These are phyloP conservation scores for Scarus forsteni DNA, from an alignment of 2,797 vertebrate species.

Conservation along the genomic window DNA sequence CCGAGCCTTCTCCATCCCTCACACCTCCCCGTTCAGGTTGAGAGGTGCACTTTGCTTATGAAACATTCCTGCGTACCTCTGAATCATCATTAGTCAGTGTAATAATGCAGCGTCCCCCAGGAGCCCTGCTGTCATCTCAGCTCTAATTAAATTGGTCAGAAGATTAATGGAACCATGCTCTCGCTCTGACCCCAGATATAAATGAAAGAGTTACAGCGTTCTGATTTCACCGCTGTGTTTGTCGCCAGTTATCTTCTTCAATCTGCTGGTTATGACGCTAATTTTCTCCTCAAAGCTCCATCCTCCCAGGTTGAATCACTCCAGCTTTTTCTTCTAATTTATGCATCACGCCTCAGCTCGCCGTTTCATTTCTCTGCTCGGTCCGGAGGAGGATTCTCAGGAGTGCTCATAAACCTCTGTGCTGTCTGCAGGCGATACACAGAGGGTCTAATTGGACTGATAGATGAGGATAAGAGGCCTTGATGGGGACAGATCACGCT, in stretches of 20 bases:
- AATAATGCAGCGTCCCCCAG: constrained; percentile 47
- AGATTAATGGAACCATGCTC: constrained; percentile 58
- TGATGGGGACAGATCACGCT: neutral
- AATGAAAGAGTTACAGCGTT: constrained; percentile 46
- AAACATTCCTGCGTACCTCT: constrained; percentile 21
- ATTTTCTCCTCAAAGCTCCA: constrained; percentile 35
- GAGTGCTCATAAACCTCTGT: constrained; percentile 14
- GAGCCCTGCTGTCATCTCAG: constrained; percentile 59
- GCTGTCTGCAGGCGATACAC: constrained; percentile 1
- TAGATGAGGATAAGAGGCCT: neutral
- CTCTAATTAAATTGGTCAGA: constrained; percentile 64
- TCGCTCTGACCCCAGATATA: constrained; percentile 48
- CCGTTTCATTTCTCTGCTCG: constrained; percentile 7
- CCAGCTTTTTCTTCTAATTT: constrained; percentile 39
- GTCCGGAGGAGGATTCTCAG: constrained; percentile 3
- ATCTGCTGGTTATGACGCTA: constrained; percentile 26
- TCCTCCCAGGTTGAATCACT: constrained; percentile 17
- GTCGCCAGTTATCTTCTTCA: constrained; percentile 14
- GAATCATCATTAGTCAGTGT: constrained; percentile 47
- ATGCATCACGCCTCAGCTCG: constrained; percentile 15
- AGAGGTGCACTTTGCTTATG: constrained; percentile 23
- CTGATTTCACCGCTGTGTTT: constrained; percentile 16
- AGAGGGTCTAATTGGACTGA: constrained; percentile 35
- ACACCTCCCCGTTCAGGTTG: constrained; percentile 2
- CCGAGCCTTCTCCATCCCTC: no score